Evolutionary conservation across 1,140 invertebrate species (phyloP), one percentile per base, ranked within the genome.

Genomic region (Drosophila sturtevanti): DNA sequence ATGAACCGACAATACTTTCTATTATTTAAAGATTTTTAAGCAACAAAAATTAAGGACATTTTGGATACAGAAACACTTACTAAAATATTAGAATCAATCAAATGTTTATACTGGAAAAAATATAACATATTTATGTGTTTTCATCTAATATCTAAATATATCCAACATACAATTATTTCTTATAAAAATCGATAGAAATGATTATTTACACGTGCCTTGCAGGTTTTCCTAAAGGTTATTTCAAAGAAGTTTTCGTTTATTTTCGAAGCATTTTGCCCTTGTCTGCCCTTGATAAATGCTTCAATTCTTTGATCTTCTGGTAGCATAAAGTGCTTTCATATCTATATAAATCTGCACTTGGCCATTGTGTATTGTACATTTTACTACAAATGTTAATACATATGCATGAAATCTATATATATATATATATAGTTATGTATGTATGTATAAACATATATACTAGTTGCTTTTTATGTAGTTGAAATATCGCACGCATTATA

Each of bases 211-310:
- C 24, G 52, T 55, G 52, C 22, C 14, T 55, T 55, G 24, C 11
- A 55, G 24, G 24, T n/a, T 44, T 63, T 63, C 51, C 14, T 35
- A 37, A 56, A 24, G 27, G 34, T 61, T 69, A 51, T 27, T 63
- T 62, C 34, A 34, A 24, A 51, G 48, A 68, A 52, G 38, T 48
- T 61, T 61, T 41, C 48, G 64, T 69, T 72, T 74, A 63, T 77
- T 68, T 62, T 68, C 65, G 37, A 55, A 48, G 11, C 2, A n/a
- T 4, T 24, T 35, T 55, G 77, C 77, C 81, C 81, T 77, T 69
- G 69, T 21, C 14, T 54, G 81, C 63, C 81, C 81, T 85, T 86
- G 81, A 81, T 81, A 81, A 87, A 86, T 81, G 70, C 63, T 41
- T 56, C 55, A 65, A 67, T 67, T 67, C 81, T 86, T 86, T 86